Percentiles rank a stretch among this genome's conserved stretches.
Conservation (phyloP, 2,113 vertebrate species). For the Uria lomvia region DNA sequence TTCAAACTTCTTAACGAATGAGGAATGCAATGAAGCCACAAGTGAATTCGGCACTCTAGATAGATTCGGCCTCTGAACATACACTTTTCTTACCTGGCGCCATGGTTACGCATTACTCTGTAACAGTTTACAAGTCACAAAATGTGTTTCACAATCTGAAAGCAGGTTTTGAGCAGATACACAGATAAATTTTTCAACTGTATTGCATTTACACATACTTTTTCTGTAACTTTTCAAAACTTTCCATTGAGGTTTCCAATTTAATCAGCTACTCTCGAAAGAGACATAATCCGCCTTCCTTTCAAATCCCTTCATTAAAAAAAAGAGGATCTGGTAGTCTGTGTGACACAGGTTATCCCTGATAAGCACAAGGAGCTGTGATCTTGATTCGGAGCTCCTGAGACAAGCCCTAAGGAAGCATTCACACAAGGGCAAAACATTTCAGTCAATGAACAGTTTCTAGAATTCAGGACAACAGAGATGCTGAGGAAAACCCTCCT, state of each 20-base stretch:
- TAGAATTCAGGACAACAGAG: background rate
- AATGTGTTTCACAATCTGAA: background rate
- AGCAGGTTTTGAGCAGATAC: background rate
- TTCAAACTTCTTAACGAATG: accelerated
- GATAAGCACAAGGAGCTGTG: background rate
- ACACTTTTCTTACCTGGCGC: background rate
- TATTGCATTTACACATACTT: background rate
- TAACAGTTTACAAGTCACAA: background rate
- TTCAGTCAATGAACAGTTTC: background rate
- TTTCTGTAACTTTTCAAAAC: background rate
- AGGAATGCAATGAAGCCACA: background rate
- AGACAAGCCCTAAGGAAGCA: background rate
- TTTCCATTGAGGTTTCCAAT: background rate
- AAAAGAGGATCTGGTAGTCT: background rate
- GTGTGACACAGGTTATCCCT: background rate
- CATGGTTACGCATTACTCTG: background rate
- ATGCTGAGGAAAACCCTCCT: background rate
- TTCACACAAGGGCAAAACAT: background rate
- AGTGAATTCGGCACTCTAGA: background rate
- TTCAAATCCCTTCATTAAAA: background rate
- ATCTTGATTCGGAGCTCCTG: background rate
- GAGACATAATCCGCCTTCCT: background rate
- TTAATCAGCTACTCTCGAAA: background rate
- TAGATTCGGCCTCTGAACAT: background rate
- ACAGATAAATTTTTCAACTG: background rate